Conservation (phyloP, 2,888 invertebrate genomes). For the Lasioglossum marginatum region DNA sequence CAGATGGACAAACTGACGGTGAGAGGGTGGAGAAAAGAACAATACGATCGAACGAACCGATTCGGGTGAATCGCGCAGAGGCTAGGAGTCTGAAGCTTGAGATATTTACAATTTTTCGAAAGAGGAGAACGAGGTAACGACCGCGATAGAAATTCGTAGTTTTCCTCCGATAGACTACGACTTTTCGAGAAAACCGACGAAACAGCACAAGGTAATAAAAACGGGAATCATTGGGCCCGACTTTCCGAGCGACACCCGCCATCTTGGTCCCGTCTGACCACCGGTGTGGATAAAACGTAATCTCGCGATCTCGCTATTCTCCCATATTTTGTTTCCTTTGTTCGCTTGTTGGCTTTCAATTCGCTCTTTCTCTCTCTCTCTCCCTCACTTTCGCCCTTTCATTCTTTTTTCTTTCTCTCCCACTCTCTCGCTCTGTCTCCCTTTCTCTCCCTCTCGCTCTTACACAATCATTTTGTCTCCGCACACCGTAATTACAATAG, state of each 20-base stretch:
- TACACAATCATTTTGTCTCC: constrained; percentile 67
- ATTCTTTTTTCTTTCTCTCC: background rate
- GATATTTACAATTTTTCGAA: constrained; percentile 1
- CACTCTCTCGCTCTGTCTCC: background rate
- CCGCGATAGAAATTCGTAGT: background rate
- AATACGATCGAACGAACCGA: background rate
- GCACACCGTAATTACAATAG: constrained; percentile 78
- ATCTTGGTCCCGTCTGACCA: constrained; percentile 83
- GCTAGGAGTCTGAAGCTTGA: background rate
- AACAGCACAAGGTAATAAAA: constrained; percentile 57
- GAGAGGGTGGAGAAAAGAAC: background rate
- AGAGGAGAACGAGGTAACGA: constrained; percentile 1
- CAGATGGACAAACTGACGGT: background rate
- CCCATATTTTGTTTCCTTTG: constrained; percentile 51
- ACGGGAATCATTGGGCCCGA: constrained; percentile 80
- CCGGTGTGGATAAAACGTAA: constrained; percentile 79
- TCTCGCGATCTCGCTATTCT: constrained; percentile 69
- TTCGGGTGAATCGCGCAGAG: background rate
- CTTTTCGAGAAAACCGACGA: background rate
- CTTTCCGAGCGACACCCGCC: constrained; percentile 80
- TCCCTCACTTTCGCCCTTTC: background rate
- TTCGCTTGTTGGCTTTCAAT: constrained; percentile 56
- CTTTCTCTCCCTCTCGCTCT: constrained; percentile 21
- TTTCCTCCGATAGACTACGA: background rate
- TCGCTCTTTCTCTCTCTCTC: constrained; percentile 53